These are phyloP conservation scores for Chrysomela aeneicollis DNA, from an alignment of 2,888 invertebrate genomes.

Conservation along the genomic window DNA sequence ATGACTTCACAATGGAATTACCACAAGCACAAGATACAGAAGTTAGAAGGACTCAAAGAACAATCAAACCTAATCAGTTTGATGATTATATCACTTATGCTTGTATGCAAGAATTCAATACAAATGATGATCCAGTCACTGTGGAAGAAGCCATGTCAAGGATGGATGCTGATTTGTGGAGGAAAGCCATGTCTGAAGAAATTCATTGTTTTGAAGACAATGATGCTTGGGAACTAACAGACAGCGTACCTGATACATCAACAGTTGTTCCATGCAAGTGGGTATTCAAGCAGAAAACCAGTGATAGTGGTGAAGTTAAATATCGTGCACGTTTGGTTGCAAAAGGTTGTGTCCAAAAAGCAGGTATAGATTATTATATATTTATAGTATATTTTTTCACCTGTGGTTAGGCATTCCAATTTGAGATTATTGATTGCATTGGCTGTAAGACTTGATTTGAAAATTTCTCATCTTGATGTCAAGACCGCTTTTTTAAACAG, in stretches of 20 bases:
- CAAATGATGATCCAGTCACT: constrained; percentile 30
- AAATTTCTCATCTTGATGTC: constrained; percentile 18
- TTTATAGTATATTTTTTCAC: constrained; percentile 17
- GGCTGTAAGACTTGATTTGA: constrained; percentile 16
- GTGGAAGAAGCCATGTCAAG: constrained; percentile 33
- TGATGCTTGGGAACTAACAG: constrained; percentile 37
- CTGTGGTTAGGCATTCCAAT: constrained; percentile 12
- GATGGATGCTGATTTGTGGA: constrained; percentile 33
- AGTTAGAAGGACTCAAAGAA: constrained; percentile 29
- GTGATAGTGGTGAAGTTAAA: constrained; percentile 18
- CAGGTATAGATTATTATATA: constrained; percentile 9
- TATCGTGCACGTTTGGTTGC: constrained; percentile 17
- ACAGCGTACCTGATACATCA: constrained; percentile 21
- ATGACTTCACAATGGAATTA: neutral
- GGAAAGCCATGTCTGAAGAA: constrained; percentile 36
- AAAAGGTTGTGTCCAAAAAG: constrained; percentile 16
- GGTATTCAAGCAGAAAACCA: constrained; percentile 23
- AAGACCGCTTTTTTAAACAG: constrained; percentile 21
- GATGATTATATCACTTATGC: constrained; percentile 35
- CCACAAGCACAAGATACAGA: constrained; percentile 21
- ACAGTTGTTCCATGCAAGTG: constrained; percentile 15
- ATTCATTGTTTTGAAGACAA: constrained; percentile 36
- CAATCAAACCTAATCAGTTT: constrained; percentile 28
- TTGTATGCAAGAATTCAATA: constrained; percentile 26
- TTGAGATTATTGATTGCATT: constrained; percentile 27